Evolutionary conservation across 2,113 vertebrate species (phyloP).

Genomic region (Alectura lathami): DNA sequence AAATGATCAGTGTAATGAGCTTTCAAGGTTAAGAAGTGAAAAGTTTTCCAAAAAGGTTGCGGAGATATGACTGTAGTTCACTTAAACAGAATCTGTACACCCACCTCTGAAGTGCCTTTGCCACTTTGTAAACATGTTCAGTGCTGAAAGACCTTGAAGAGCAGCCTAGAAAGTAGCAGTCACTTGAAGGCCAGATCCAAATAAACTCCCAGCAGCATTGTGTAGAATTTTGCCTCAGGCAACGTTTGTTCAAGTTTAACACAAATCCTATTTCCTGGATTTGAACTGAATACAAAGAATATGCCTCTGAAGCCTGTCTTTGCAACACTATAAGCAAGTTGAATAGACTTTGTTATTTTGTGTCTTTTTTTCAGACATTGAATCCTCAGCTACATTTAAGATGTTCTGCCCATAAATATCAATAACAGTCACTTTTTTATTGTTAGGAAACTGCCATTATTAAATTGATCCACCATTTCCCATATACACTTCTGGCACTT

Average conservation of each 20-base stretch:
- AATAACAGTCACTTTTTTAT: background rate
- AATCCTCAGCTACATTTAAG: background rate
- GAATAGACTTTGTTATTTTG: background rate
- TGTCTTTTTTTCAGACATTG: background rate
- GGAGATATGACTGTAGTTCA: background rate
- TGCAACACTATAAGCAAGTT: background rate
- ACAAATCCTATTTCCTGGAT: background rate
- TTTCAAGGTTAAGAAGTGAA: background rate
- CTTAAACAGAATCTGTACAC: background rate
- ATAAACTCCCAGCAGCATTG: background rate
- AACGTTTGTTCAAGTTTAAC: fast-evolving
- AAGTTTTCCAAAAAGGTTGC: background rate
- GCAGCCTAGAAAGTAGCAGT: background rate
- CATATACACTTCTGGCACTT: background rate
- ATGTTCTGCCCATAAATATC: background rate
- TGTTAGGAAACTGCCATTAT: background rate
- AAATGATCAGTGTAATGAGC: background rate
- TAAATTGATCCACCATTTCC: background rate
- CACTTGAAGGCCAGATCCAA: background rate
- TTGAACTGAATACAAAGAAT: background rate
- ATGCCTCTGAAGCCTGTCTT: background rate
- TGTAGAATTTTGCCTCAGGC: background rate
- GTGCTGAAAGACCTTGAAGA: background rate
- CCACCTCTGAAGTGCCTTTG: background rate
- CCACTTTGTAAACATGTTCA: background rate